Evolutionary conservation across 2,888 invertebrate species (phyloP).

Genomic region (Lepidochitona cinerea): DNA sequence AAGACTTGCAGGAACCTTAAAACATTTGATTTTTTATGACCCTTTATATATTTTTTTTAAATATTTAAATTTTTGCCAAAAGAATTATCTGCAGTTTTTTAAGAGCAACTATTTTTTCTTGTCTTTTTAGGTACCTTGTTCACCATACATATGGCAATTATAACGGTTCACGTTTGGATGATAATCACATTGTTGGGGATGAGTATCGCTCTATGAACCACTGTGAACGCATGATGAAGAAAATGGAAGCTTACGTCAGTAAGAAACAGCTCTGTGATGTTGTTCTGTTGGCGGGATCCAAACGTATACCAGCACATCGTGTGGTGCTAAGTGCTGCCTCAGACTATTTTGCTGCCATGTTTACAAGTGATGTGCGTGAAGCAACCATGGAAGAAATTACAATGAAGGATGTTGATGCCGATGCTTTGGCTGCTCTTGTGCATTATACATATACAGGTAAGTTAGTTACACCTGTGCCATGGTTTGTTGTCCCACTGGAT

Average conservation of each 20-base stretch:
- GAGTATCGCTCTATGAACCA: conserved; percentile 75
- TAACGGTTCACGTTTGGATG: conserved; percentile 46
- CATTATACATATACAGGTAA: conserved; percentile 93
- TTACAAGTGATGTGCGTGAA: conserved; percentile 89
- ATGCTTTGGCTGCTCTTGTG: conserved; percentile 87
- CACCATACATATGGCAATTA: conserved; percentile 61
- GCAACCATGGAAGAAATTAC: conserved; percentile 87
- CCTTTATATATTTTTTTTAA: too few species aligned
- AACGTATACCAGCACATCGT: conserved; percentile 84
- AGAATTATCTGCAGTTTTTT: too few species aligned
- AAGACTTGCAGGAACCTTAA: too few species aligned
- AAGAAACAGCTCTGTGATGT: conserved; percentile 91
- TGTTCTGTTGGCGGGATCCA: conserved; percentile 82
- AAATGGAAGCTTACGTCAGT: conserved; percentile 86
- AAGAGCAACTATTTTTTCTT: neutral
- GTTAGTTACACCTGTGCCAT: conserved; percentile 10
- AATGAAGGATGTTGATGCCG: conserved; percentile 87
- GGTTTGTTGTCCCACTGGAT: too few species aligned
- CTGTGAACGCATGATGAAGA: conserved; percentile 84
- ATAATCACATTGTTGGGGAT: conserved; percentile 51
- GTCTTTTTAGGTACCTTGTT: conserved; percentile 57
- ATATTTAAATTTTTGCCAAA: too few species aligned
- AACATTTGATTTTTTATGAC: too few species aligned
- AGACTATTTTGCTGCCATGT: conserved; percentile 97
- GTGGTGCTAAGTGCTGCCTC: conserved; percentile 92